Evolutionary conservation across 1,140 invertebrate genomes (phyloP), one percentile per base, ranked within the genome.

Genomic region (Ceratoteleas bidentatus): DNA sequence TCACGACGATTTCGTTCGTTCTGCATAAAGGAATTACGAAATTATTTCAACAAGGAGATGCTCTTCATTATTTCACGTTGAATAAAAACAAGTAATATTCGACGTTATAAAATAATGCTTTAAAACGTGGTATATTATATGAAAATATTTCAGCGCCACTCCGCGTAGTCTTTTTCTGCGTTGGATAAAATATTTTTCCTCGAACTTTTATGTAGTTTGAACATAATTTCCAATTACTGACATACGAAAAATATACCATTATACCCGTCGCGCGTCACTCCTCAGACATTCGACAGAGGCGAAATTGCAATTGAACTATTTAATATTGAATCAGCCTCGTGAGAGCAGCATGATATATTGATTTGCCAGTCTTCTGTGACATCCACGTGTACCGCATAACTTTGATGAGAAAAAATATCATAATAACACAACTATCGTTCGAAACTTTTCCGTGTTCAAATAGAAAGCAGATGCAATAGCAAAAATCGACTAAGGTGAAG

Each of bases 361-460:
- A 81, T 81, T 76, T 50, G 40, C 10, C 16, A 33, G 34, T 66
- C 54, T 65, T 65, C 47, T 68, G 72, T 76, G 54, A 73, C 73
- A 82, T 74, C 4, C 24, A 34, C 56, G 3, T 62, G 45, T 72
- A 58, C 61, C 43, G 16, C 34, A 68, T 57, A 73, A 72, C 61
- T 64, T 54, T 52, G n/a, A 50, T 54, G 45, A 11, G 45, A 11
- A 40, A 40, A 79, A 54, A 75, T 64, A 68, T 40, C 57, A 79
- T 80, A 34, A 80, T 73, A 83, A 80, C 68, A 68, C 68, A 76
- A 72, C 75, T 79, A 83, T 79, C 62, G 81, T 75, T 72, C 36
- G 43, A 65, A 75, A 83, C 49, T 79, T 83, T 68, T 38, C 45
- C 70, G 50, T 61, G 60, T 70, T 61, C 47, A 54, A 65, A 60